Evolutionary conservation across 2,888 invertebrate genomes (phyloP).

Genomic region (Pocota personata): DNA sequence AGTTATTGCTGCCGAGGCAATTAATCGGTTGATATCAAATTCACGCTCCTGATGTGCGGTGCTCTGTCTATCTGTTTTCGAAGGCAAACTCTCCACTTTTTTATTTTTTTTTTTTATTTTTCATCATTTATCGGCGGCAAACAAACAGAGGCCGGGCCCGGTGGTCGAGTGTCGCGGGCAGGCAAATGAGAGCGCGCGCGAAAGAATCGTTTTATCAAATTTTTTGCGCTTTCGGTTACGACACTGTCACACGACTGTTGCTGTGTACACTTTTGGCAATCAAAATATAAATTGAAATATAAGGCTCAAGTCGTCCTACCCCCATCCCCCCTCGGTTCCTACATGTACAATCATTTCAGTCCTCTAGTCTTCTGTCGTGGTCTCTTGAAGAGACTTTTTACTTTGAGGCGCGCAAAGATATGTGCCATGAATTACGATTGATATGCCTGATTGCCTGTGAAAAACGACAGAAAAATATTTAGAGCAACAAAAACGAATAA

Average conservation of each 20-base stretch:
- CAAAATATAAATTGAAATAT: conserved; percentile 37
- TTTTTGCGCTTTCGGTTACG: conserved; percentile 15
- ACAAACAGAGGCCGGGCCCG: conserved; percentile 30
- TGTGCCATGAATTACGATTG: conserved; percentile 52
- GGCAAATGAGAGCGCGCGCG: conserved; percentile 8
- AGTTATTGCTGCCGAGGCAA: conserved; percentile 23
- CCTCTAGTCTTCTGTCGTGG: not conserved
- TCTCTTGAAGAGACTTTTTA: conserved; percentile 3
- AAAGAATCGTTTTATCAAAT: conserved; percentile 48
- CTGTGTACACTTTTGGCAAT: conserved; percentile 66
- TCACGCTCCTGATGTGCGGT: not conserved
- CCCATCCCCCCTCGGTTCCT: not conserved
- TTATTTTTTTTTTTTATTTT: conserved; percentile 7
- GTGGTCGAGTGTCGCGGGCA: not conserved
- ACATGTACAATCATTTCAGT: not conserved
- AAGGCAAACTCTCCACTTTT: too few relatives aligned
- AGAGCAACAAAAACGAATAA: conserved; percentile 21
- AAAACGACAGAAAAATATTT: conserved; percentile 41
- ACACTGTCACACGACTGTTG: conserved; percentile 46
- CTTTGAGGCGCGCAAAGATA: conserved; percentile 11
- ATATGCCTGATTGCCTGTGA: conserved; percentile 59
- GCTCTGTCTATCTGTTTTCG: not conserved
- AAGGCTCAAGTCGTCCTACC: conserved; percentile 14
- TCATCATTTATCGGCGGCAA: conserved; percentile 10
- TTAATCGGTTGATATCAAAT: conserved; percentile 50